Evolutionary conservation across 2,797 vertebrate genomes (phyloP).

Genomic region (Acridotheres tristis): DNA sequence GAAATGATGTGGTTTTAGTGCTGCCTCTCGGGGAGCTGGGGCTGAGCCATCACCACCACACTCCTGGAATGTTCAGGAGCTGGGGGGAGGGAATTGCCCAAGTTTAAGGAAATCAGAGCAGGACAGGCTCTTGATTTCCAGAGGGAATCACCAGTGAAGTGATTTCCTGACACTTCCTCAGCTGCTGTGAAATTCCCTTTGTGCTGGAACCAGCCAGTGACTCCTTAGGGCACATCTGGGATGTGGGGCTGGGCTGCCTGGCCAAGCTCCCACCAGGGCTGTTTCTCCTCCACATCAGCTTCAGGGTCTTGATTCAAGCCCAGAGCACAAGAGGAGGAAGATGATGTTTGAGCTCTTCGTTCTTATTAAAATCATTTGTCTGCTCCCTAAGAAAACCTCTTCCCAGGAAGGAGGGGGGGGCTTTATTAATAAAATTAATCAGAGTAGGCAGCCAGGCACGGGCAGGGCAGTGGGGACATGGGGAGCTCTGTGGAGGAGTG

Average conservation of each 20-base stretch:
- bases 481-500: not conserved
- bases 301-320: not conserved
- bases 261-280: not conserved
- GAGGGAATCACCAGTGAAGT: not conserved
- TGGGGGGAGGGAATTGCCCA: not conserved
- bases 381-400: constrained; percentile 1
- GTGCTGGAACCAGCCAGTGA: not conserved
- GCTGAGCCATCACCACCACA: not conserved
- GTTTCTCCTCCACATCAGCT: not conserved
- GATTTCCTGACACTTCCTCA: not conserved
- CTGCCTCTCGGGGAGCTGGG: not conserved
- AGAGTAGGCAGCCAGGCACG: not conserved
- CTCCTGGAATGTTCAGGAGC: not conserved
- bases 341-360: not conserved
- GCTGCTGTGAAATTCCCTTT: not conserved
- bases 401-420: not conserved
- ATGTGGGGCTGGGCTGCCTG: not conserved
- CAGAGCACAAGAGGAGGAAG: not conserved
- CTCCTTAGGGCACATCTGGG: not conserved
- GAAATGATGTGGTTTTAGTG: not conserved
- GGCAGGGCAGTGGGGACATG: not conserved
- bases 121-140: not conserved
- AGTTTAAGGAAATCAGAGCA: not conserved
- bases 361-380: constrained; percentile 51
- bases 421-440: constrained; percentile 60